Evolutionary conservation across 2,113 vertebrate genomes (phyloP).

Genomic region (Misgurnus mizolepis): DNA sequence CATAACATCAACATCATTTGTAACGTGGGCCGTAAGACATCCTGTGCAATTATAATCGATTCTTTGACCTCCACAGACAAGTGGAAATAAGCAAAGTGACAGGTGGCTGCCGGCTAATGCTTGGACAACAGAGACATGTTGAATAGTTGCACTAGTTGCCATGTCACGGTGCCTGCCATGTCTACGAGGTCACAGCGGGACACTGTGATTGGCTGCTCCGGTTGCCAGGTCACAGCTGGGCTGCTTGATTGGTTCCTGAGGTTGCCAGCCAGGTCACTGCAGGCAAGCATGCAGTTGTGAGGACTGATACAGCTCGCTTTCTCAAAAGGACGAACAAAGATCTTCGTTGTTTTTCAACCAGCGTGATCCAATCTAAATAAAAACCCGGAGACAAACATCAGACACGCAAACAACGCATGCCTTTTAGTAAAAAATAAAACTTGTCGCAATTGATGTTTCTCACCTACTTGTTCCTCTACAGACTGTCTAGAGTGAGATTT

Average conservation of each 20-base stretch:
- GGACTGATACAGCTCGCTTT: not conserved
- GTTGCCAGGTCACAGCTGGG: conserved; percentile 60
- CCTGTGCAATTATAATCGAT: conserved; percentile 34
- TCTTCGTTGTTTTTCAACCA: not conserved
- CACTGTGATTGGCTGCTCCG: conserved; percentile 51
- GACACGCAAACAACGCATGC: not conserved
- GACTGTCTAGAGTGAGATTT: conserved; percentile 32
- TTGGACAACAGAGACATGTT: conserved; percentile 29
- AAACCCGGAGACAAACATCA: not conserved
- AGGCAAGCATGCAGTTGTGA: conserved; percentile 28
- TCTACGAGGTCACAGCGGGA: conserved; percentile 58
- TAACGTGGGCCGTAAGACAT: conserved; percentile 9
- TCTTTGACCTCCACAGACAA: conserved; percentile 37
- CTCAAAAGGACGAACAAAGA: not conserved
- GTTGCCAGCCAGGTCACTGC: conserved; percentile 43
- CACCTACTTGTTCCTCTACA: conserved; percentile 24
- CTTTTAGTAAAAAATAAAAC: not conserved
- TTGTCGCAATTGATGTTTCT: conserved; percentile 29
- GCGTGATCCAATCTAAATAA: too few species aligned
- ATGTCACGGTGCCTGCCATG: conserved; percentile 43
- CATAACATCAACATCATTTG: conserved; percentile 3
- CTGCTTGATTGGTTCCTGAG: conserved; percentile 32
- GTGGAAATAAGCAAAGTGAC: conserved; percentile 48
- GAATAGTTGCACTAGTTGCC: conserved; percentile 53
- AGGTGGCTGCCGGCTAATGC: conserved; percentile 50